Conservation (phyloP, 1,140 invertebrate genomes). For the Brachionus sp. region DNA sequence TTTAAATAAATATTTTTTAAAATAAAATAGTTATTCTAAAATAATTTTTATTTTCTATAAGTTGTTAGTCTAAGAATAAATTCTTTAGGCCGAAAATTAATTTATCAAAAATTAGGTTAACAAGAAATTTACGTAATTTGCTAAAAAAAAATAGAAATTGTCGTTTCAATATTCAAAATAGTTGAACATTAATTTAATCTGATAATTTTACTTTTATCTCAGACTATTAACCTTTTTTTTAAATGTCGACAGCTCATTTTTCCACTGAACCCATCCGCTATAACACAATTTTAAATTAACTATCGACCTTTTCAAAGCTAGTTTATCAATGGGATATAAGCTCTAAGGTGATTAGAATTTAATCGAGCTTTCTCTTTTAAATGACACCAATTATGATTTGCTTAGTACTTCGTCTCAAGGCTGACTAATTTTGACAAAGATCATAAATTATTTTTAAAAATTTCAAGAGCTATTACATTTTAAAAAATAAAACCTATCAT, state of each 20-base stretch:
- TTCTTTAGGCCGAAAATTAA: neutral
- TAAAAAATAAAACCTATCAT: neutral
- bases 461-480: neutral
- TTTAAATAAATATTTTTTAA: slow-evolving; percentile 5
- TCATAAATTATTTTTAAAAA: neutral
- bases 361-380: neutral
- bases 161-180: neutral
- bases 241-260: neutral
- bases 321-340: neutral
- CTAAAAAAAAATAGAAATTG: neutral
- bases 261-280: neutral
- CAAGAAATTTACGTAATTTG: neutral
- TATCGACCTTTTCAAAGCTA: neutral
- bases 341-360: neutral
- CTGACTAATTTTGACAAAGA: neutral
- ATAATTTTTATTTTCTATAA: neutral
- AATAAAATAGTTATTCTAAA: neutral
- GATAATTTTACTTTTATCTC: neutral
- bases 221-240: neutral
- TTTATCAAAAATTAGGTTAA: neutral
- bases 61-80: neutral
- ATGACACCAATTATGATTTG: neutral
- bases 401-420: neutral
- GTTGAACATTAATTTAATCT: neutral
- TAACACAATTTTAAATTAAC: neutral